Evolutionary conservation across 2,888 invertebrate species (phyloP).

Genomic region (Rhorus exstirpatorius): DNA sequence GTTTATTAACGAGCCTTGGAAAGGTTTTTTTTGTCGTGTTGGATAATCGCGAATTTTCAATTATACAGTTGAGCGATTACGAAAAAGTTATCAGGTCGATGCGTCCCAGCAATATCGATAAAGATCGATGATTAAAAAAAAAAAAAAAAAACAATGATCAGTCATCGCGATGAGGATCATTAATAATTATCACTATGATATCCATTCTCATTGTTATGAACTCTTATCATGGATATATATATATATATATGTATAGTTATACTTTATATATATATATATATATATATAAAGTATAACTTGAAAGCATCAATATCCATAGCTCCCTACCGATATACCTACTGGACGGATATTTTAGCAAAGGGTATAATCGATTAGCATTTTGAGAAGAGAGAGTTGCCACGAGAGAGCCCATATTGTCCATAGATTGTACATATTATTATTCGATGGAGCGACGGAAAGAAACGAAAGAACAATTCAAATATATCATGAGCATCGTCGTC

Average conservation of each 20-base stretch:
- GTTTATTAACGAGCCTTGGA: conserved; percentile 61
- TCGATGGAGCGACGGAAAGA: too few species aligned
- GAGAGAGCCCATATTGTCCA: conserved; percentile 76
- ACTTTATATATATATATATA: conserved; percentile 52
- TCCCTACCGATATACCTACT: conserved; percentile 65
- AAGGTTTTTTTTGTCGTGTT: conserved; percentile 38
- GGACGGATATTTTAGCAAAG: conserved; percentile 68
- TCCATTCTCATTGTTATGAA: conserved; percentile 58
- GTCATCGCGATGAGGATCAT: conserved; percentile 23
- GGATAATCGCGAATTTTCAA: too few species aligned
- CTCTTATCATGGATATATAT: conserved; percentile 45
- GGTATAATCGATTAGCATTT: conserved; percentile 73
- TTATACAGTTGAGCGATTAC: conserved; percentile 51
- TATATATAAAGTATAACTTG: conserved; percentile 40
- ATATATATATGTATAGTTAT: conserved; percentile 28
- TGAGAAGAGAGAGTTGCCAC: conserved; percentile 71
- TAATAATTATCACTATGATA: conserved; percentile 58
- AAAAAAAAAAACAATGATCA: conserved; percentile 27
- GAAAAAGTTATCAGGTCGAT: conserved; percentile 22
- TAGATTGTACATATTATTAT: conserved; percentile 79
- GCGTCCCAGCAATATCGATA: conserved; percentile 14
- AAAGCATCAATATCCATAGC: conserved; percentile 44
- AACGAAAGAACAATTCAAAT: too few species aligned
- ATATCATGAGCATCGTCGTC: conserved; percentile 62
- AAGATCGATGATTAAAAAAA: conserved; percentile 16